Evolutionary conservation across 2,888 invertebrate genomes (phyloP).

Genomic region (Neelides folsomi): DNA sequence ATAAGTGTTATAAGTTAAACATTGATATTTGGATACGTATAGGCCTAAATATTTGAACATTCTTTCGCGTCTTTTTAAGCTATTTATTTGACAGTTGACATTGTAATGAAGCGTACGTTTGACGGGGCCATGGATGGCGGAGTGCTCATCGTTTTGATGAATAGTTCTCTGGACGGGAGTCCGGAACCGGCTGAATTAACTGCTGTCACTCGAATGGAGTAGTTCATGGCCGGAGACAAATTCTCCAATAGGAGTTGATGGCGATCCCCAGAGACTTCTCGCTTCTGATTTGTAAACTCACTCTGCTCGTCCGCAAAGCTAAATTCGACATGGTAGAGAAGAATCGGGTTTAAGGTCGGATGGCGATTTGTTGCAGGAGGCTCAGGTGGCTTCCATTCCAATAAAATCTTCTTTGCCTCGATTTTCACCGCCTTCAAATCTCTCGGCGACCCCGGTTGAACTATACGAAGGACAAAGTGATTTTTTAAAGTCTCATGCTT

Average conservation of each 20-base stretch:
- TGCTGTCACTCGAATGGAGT: conserved; percentile 27
- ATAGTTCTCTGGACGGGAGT: conserved; percentile 19
- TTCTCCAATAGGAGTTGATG: conserved; percentile 25
- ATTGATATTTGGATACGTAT: no score
- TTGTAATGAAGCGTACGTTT: conserved; percentile 15
- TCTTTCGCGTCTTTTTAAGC: no score
- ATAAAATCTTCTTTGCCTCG: conserved; percentile 1
- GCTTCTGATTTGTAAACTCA: conserved; percentile 9
- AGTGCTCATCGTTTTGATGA: conserved; percentile 24
- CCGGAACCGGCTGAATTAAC: conserved; percentile 30
- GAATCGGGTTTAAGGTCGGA: conserved; percentile 13
- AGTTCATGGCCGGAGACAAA: conserved; percentile 26
- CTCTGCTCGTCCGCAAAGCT: conserved; percentile 16
- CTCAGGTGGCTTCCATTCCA: conserved; percentile 9
- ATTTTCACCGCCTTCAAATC: conserved; percentile 7
- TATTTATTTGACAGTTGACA: no score
- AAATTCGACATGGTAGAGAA: conserved; percentile 28
- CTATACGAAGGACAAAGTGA: background rate
- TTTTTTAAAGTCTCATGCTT: background rate
- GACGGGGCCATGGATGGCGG: conserved; percentile 27
- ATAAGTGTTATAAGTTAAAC: no score
- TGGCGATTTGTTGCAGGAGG: background rate
- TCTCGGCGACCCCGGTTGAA: conserved; percentile 6
- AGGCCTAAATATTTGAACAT: no score
- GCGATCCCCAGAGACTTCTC: conserved; percentile 17